Evolutionary conservation across 2,888 invertebrate species (phyloP).

Genomic region (Tortrix viridana): DNA sequence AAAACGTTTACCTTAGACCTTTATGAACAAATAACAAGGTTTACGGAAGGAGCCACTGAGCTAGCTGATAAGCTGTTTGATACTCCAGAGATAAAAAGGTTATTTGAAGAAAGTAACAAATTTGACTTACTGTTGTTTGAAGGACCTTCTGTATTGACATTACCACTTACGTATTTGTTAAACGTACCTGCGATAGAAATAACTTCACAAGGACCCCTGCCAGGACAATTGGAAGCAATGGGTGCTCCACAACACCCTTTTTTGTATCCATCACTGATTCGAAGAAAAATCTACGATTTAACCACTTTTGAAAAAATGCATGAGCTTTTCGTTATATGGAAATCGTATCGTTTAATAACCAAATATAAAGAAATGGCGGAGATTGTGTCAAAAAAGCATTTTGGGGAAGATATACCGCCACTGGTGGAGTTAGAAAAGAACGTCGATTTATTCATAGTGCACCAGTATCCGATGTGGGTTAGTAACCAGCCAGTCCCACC

Average conservation of each 20-base stretch:
- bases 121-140: conserved; percentile 58
- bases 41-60: conserved; percentile 18
- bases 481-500: conserved; percentile 54
- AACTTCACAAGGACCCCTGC: conserved; percentile 50
- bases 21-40: neutral
- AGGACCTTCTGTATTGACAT: conserved; percentile 42
- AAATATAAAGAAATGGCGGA: neutral
- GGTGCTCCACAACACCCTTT: conserved; percentile 53
- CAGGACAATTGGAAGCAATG: conserved; percentile 43
- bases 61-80: conserved; percentile 44
- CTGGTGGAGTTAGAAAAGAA: conserved; percentile 37
- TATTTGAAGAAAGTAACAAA: conserved; percentile 44
- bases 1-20: neutral
- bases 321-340: conserved; percentile 41
- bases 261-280: conserved; percentile 47
- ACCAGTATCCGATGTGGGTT: conserved; percentile 55
- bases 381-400: conserved; percentile 39
- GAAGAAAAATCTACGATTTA: conserved; percentile 49
- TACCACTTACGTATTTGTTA: conserved; percentile 48
- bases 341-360: neutral
- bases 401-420: conserved; percentile 40
- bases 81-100: conserved; percentile 43
- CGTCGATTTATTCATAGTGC: conserved; percentile 54
- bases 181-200: conserved; percentile 56
- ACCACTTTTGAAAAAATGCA: conserved; percentile 51